Conservation (phyloP, 2,888 invertebrate genomes). For the Onthophagus sagittarius region DNA sequence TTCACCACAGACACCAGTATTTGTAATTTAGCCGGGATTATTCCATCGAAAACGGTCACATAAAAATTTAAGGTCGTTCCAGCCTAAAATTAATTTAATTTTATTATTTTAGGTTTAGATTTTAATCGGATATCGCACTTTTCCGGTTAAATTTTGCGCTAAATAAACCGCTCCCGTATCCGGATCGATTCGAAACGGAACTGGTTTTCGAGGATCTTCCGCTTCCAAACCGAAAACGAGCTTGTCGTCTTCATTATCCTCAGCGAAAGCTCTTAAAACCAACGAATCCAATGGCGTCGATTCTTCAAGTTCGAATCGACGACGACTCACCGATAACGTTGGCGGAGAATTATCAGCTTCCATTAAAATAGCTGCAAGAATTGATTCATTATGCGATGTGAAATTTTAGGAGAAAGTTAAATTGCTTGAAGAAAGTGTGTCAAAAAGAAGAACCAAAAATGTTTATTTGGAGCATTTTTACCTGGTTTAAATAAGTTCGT, state of each 20-base stretch:
- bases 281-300: conserved; percentile 68
- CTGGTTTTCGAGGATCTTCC: conserved; percentile 42
- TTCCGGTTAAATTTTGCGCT: conserved; percentile 71
- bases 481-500: too few relatives aligned
- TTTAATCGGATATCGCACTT: conserved; percentile 53
- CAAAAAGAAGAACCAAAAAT: too few relatives aligned
- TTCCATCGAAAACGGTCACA: conserved; percentile 65
- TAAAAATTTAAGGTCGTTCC: conserved; percentile 64
- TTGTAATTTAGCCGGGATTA: conserved; percentile 62
- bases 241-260: conserved; percentile 60
- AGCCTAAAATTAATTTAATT: conserved; percentile 49
- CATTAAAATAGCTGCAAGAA: conserved; percentile 27
- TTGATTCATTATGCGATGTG: not conserved
- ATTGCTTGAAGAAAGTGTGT: not conserved
- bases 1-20: conserved; percentile 62
- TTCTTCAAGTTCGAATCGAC: conserved; percentile 73
- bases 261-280: conserved; percentile 67
- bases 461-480: too few relatives aligned
- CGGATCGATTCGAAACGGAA: conserved; percentile 75
- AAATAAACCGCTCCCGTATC: conserved; percentile 72
- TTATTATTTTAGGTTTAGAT: not conserved
- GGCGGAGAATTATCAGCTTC: conserved; percentile 61
- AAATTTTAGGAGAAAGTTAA: not conserved
- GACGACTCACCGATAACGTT: conserved; percentile 60
- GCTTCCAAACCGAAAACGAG: conserved; percentile 69